Base-by-base conservation (phyloP, 1,140 invertebrate genomes). In the Conus betulinus region DNA sequence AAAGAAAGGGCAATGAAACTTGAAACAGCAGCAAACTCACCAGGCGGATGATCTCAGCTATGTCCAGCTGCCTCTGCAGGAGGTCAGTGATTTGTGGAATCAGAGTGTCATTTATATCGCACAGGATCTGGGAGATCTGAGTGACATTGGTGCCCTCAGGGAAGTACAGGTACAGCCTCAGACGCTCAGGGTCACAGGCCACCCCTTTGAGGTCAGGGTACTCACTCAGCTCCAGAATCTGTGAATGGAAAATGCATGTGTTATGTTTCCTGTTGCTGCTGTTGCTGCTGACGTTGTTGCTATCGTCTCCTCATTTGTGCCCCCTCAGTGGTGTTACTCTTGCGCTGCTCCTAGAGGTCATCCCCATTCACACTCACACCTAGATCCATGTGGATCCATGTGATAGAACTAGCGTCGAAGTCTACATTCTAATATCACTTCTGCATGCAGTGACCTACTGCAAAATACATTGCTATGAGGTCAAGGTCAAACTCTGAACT, bases 141-240 rank as follows among this genome's bases (percentile, higher is more conserved):
- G 74, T 79, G 13, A 93, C 81, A 67, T 93, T 89, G n/a, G 83
- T 82, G 15, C 39, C 78, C 6, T 85, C 51, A 17, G 84, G 85
- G 60, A 93, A 92, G 82, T 90, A 76, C 71, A 93, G 84, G 82
- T 91, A 93, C 15, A 53, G 78, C n/a, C 53, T 67, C 60, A 93
- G 89, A n/a, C 88, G 79, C 8, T 85, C 55, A 10, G 87, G 88
- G 76, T 91, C 88, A 89, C 93, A 93, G 52, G 91, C 91, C 67
- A 93, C 91, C 5, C 60, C 82, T 17, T 88, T 88, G 53, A 93
- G 90, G 84, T 92, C 90, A n/a, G 90, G 87, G 60, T 88, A 87
- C 3, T 89, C 91, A 3, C 88, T 88, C n/a, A 91, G 15, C 27
- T 90, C 81, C 25, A 90, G 60, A 15, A 92, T 52, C 92, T 91